Conservation (phyloP, 1,140 invertebrate species). For the Fopius arisanus region DNA sequence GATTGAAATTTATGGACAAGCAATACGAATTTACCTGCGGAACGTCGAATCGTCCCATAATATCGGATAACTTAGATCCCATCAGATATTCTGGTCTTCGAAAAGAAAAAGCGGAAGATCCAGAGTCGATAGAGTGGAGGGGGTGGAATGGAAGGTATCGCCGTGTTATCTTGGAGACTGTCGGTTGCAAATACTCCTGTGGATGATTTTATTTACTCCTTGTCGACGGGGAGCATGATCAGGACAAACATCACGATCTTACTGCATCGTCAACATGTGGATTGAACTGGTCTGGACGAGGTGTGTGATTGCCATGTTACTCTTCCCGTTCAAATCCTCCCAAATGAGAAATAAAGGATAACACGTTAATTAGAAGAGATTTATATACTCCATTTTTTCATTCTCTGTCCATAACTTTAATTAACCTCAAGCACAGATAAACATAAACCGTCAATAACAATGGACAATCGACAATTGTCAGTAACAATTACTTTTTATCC, state of each 20-base stretch:
- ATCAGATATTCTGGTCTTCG: conserved; percentile 22
- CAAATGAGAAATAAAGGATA: too few species aligned
- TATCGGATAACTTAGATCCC: conserved; percentile 38
- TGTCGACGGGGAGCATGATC: conserved; percentile 20
- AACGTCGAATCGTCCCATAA: conserved; percentile 38
- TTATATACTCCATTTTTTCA: background rate
- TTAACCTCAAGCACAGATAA: too few species aligned
- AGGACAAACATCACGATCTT: too few species aligned
- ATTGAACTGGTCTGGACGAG: too few species aligned
- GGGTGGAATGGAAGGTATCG: background rate
- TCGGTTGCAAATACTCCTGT: conserved; percentile 37
- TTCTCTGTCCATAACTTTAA: too few species aligned
- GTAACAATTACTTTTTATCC: too few species aligned
- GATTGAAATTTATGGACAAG: conserved; percentile 15
- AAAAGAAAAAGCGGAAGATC: conserved; percentile 18
- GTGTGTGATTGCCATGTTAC: too few species aligned
- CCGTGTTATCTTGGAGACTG: conserved; percentile 35
- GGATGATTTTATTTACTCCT: conserved; percentile 45
- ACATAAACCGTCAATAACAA: too few species aligned
- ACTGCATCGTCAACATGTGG: too few species aligned
- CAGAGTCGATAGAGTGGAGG: background rate
- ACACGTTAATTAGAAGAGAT: too few species aligned
- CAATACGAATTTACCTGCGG: conserved; percentile 28
- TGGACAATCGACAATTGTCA: too few species aligned
- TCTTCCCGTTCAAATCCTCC: too few species aligned